Evolutionary conservation across 2,888 invertebrate genomes (phyloP).

Genomic region (Tachina grossa): DNA sequence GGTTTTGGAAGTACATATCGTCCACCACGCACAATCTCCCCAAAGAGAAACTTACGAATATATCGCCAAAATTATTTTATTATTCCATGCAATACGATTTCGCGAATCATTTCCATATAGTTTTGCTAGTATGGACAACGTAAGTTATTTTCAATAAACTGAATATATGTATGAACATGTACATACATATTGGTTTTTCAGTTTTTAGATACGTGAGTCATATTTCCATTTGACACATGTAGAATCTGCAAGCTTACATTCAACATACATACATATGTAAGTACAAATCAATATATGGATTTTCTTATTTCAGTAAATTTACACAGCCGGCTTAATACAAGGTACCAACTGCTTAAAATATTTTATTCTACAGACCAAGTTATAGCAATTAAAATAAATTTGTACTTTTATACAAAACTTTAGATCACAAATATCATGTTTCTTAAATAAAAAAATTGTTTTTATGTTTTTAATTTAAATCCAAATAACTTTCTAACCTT

Average conservation of each 20-base stretch:
- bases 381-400: neutral
- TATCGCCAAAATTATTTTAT: too few relatives aligned
- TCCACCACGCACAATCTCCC: too few relatives aligned
- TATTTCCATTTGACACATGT: conserved; percentile 47
- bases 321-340: too few relatives aligned
- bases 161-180: too few relatives aligned
- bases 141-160: too few relatives aligned
- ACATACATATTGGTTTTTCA: too few relatives aligned
- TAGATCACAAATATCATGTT: neutral
- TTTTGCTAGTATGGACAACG: too few relatives aligned
- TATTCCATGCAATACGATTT: too few relatives aligned
- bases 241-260: neutral
- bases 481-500: conserved; percentile 86
- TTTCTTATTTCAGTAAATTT: neutral
- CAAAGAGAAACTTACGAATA: too few relatives aligned
- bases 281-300: conserved; percentile 25
- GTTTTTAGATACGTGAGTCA: conserved; percentile 42
- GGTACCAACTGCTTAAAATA: conserved; percentile 50
- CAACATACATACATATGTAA: neutral
- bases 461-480: neutral
- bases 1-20: too few relatives aligned
- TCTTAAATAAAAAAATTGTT: neutral
- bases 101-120: too few relatives aligned
- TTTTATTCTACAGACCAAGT: neutral
- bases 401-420: neutral